Evolutionary conservation across 2,113 vertebrate species (phyloP).

Genomic region (Nibea albiflora): DNA sequence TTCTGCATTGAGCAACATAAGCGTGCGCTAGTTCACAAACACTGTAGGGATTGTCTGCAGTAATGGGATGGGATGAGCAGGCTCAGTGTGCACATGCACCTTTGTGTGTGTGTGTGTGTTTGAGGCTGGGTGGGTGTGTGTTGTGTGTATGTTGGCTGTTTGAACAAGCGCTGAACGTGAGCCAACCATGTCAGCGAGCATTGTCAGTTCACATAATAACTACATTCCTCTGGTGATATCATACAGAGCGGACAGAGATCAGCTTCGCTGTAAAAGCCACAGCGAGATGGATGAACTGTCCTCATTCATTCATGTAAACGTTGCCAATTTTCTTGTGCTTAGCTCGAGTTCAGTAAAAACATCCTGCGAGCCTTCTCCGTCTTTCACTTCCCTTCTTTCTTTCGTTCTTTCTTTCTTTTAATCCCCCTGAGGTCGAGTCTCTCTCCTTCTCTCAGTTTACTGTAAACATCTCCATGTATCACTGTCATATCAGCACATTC

Average conservation of each 20-base stretch:
- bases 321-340: slow-evolving; percentile 38
- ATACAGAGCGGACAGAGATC: slow-evolving; percentile 49
- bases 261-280: slow-evolving; percentile 35
- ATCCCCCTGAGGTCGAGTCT: slow-evolving; percentile 41
- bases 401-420: slow-evolving; percentile 28
- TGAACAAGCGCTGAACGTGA: slow-evolving; percentile 63
- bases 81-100: slow-evolving; percentile 43
- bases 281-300: slow-evolving; percentile 62
- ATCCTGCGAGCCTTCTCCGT: slow-evolving; percentile 38
- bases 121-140: slow-evolving; percentile 13
- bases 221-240: slow-evolving; percentile 65
- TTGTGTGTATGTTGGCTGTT: slow-evolving; percentile 39
- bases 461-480: slow-evolving; percentile 82
- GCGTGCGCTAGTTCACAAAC: slow-evolving; percentile 48
- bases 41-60: slow-evolving; percentile 66
- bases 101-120: slow-evolving; percentile 27
- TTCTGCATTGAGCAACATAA: slow-evolving; percentile 29
- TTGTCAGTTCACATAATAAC: slow-evolving; percentile 63
- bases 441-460: slow-evolving; percentile 62
- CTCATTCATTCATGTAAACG: slow-evolving; percentile 42
- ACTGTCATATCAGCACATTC: slow-evolving; percentile 82
- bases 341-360: slow-evolving; percentile 48
- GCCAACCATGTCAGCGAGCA: slow-evolving; percentile 64
- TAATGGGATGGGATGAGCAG: slow-evolving; percentile 52
- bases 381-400: slow-evolving; percentile 25